Percentiles rank a stretch among this genome's conserved stretches.
Conservation (phyloP, 64 coral and sea anemone species). For the Dendronephthya gigantea region DNA sequence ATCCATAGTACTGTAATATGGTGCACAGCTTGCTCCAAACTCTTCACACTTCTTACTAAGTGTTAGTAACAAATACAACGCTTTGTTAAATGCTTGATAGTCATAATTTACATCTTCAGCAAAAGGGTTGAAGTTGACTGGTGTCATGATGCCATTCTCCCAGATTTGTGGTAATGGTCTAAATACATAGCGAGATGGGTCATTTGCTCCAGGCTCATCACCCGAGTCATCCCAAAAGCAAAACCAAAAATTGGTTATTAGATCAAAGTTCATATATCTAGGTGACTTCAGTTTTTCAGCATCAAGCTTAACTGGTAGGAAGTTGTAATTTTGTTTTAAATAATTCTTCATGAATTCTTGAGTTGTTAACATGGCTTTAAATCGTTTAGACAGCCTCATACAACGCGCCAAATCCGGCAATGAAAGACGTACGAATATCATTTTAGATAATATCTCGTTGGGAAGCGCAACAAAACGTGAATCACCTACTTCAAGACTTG, state of each 20-base stretch:
- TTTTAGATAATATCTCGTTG: not conserved
- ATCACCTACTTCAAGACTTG: not conserved
- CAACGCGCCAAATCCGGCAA: not conserved
- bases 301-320: not conserved
- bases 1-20: not conserved
- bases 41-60: not conserved
- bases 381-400: not conserved
- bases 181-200: not conserved
- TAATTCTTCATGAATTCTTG: not conserved
- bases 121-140: not conserved
- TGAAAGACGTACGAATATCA: not conserved
- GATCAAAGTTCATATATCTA: not conserved
- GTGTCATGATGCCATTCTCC: not conserved
- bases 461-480: not conserved
- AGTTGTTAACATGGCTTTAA: not conserved
- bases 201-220: not conserved
- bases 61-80: not conserved
- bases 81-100: not conserved
- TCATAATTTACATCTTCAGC: not conserved
- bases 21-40: not conserved
- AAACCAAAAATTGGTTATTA: not conserved
- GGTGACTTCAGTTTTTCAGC: not conserved
- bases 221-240: not conserved
- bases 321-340: not conserved
- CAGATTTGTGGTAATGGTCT: not conserved